phyloP scores from a whole-genome alignment of 1,140 invertebrate species.

The Papilio machaon region DNA sequence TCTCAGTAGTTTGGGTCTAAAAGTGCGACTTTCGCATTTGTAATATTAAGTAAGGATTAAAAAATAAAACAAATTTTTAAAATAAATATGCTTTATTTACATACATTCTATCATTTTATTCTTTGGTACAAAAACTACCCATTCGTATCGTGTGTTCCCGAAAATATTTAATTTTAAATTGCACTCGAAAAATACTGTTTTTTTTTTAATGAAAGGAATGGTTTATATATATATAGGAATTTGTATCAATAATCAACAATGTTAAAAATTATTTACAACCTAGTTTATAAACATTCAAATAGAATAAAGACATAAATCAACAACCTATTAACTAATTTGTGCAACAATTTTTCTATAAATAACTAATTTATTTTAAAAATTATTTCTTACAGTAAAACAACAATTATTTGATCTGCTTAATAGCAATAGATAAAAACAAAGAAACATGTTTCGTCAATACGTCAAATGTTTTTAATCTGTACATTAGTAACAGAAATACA shows the following conservation, averaged over 20 bases:
- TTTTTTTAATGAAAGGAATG: constrained; percentile 44
- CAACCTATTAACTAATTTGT: constrained; percentile 56
- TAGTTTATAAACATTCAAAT: constrained; percentile 64
- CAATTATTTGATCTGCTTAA: constrained; percentile 12
- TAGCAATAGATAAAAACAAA: neutral
- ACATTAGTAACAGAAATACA: neutral
- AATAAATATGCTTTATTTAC: constrained; percentile 78
- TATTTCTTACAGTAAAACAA: constrained; percentile 24
- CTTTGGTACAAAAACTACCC: constrained; percentile 76
- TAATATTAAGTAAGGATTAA: neutral
- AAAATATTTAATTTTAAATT: constrained; percentile 62
- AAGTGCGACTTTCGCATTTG: too few species aligned
- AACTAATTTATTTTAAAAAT: constrained; percentile 29
- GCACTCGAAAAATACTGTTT: constrained; percentile 76
- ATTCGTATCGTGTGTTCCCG: constrained; percentile 56
- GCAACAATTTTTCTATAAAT: constrained; percentile 40
- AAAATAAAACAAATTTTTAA: constrained; percentile 50
- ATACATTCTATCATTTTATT: constrained; percentile 66
- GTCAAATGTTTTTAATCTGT: constrained; percentile 13
- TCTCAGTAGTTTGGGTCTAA: too few species aligned
- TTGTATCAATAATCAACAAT: constrained; percentile 66
- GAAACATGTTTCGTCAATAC: neutral
- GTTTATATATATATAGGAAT: constrained; percentile 17
- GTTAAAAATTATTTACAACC: constrained; percentile 73
- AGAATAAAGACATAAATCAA: constrained; percentile 60